Evolutionary conservation across 2,113 vertebrate species (phyloP), one percentile per base, ranked within the genome.

Genomic region (Leptocoma aspasia): DNA sequence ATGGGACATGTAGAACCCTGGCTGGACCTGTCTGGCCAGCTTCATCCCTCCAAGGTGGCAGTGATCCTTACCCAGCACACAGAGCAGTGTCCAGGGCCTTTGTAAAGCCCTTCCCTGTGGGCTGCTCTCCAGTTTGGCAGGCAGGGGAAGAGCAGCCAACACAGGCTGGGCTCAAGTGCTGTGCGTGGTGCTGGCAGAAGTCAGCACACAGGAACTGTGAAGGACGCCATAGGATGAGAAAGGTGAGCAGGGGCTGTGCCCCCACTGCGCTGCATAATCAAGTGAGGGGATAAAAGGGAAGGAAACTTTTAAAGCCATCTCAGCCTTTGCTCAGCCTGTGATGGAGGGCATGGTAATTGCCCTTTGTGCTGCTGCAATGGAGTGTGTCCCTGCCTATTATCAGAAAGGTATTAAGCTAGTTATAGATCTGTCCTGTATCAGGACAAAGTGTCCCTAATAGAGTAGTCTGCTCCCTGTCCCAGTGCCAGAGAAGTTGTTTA

Each of bases 151-250:
- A 71, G 24, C 57, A 80, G 79, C 2, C 7, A 64, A 0, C 0
- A 0, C 9, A 56, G 26, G 31, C 72, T 45, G 45, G 35, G 21
- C 44, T 84, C 19, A 35, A 39, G 27, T 23, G 66, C 61, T 2
- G 0, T 1, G 1, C 0, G 0, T 42, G 16, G 14, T 76, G 41
- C 37, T 3, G 12, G 61, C 61, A 86, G 33, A 60, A 68, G 26
- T 63, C 42, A 65, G 42, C 45, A 49, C 6, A 9, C 42, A 44
- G 59, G 20, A 45, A 42, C 30, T 7, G 33, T 54, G 52, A 65
- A 72, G 63, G 23, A 73, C 28, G 61, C 17, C 1, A 0, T 3
- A 68, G 37, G 59, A 53, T 27, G 8, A 47, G 11, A 57, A 35
- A 37, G 28, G 45, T 18, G 61, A 73, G 42, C 22, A 45, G 20